These are phyloP conservation scores for Endotricha flammealis DNA, from an alignment of 2,888 invertebrate genomes.

Conservation along the genomic window DNA sequence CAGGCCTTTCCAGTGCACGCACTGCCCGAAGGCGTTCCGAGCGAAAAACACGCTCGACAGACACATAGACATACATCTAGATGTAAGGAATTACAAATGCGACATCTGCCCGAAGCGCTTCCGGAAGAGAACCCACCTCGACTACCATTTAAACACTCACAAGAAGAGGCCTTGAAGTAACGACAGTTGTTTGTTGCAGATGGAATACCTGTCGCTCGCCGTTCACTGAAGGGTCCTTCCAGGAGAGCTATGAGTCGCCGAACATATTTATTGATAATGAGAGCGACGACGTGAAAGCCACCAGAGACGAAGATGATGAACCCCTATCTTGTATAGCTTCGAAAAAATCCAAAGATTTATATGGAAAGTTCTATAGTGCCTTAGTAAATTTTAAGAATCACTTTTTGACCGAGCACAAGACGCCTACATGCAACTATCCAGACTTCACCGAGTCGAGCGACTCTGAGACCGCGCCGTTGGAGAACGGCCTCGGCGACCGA, in stretches of 20 bases:
- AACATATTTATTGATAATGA: neutral
- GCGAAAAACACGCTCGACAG: conserved; percentile 44
- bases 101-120: conserved; percentile 49
- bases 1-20: conserved; percentile 60
- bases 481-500: no score
- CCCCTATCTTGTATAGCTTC: conserved; percentile 41
- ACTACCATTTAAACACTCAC: conserved; percentile 55
- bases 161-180: conserved; percentile 35
- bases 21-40: conserved; percentile 55
- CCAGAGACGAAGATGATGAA: conserved; percentile 37
- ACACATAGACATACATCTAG: conserved; percentile 50
- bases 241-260: neutral
- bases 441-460: conserved; percentile 41
- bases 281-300: conserved; percentile 4
- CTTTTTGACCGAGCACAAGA: conserved; percentile 32
- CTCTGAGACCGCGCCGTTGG: no score
- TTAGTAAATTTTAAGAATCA: conserved; percentile 54
- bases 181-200: conserved; percentile 59
- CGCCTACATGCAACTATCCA: conserved; percentile 22
- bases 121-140: conserved; percentile 52
- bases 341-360: conserved; percentile 29
- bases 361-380: conserved; percentile 45
- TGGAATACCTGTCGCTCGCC: conserved; percentile 17
- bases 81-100: conserved; percentile 48
- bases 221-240: neutral